Evolutionary conservation across 1,140 invertebrate species (phyloP).

Genomic region (Delia radicum): DNA sequence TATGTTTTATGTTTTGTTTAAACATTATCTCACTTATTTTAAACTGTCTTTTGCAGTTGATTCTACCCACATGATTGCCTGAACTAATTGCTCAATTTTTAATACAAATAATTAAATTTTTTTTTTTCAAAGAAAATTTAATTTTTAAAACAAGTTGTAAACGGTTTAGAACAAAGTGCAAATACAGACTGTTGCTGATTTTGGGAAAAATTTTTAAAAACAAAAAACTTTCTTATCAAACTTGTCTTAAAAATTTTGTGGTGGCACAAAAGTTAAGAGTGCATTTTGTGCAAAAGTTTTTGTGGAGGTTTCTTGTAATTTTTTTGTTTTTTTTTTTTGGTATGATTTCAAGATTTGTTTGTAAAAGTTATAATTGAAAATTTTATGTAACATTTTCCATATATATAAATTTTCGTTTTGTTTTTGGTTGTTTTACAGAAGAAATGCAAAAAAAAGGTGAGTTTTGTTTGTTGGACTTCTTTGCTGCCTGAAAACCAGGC

Average conservation of each 20-base stretch:
- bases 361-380: constrained; percentile 19
- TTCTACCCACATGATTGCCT: too few species aligned
- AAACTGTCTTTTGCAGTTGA: too few species aligned
- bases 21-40: too few species aligned
- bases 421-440: not conserved
- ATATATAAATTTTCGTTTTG: not conserved
- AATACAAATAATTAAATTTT: too few species aligned
- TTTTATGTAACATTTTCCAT: constrained; percentile 5
- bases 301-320: not conserved
- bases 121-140: too few species aligned
- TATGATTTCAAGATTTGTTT: constrained; percentile 21
- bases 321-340: not conserved
- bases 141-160: too few species aligned
- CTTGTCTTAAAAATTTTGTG: constrained; percentile 15
- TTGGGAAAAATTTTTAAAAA: not conserved
- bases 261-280: constrained; percentile 14
- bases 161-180: too few species aligned
- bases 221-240: constrained; percentile 13
- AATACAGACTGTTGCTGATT: not conserved
- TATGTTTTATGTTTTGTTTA: too few species aligned
- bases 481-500: not conserved
- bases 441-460: not conserved
- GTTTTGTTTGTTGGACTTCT: not conserved
- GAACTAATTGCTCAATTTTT: too few species aligned
- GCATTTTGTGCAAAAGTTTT: constrained; percentile 10